A percentile compares a stretch with the other conserved stretches of the same genome.
These are phyloP conservation scores for Brachypterus glaber DNA, from an alignment of 2,888 invertebrate genomes.

Conservation along the genomic window DNA sequence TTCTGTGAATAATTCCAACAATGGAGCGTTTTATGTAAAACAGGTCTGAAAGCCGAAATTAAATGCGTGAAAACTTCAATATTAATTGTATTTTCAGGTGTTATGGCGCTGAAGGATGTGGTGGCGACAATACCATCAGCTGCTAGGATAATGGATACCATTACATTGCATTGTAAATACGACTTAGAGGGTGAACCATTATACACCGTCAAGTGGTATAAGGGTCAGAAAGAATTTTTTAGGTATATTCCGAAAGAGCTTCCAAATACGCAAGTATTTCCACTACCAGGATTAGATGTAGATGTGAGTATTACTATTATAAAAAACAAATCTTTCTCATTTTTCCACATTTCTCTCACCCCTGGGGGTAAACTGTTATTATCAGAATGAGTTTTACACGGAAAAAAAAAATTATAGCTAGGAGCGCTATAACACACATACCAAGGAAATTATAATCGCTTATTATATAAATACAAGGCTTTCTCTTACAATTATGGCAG, in stretches of 20 bases:
- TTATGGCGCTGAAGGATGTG: constrained; percentile 55
- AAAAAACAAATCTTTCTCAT: too few relatives aligned
- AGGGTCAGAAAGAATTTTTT: constrained; percentile 67
- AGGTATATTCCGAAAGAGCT: constrained; percentile 70
- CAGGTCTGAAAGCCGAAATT: background rate
- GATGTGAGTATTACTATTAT: constrained; percentile 56
- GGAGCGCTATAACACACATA: too few relatives aligned
- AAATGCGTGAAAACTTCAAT: background rate
- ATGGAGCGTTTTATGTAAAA: too few relatives aligned
- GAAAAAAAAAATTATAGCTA: too few relatives aligned
- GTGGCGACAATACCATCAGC: constrained; percentile 63
- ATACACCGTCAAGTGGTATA: constrained; percentile 77
- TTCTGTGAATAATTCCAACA: background rate
- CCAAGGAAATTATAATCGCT: too few relatives aligned
- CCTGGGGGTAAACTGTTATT: too few relatives aligned
- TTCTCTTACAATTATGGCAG: too few relatives aligned
- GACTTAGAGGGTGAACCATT: constrained; percentile 63
- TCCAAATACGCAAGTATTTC: constrained; percentile 64
- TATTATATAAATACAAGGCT: too few relatives aligned
- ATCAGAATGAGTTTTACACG: too few relatives aligned
- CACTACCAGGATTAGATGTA: constrained; percentile 56
- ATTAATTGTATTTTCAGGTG: constrained; percentile 40
- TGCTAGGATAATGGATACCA: constrained; percentile 61
- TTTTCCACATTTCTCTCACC: too few relatives aligned
- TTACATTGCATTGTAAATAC: constrained; percentile 65